A percentile compares a stretch with the other conserved stretches of the same genome.
These are phyloP conservation scores for Drosophila borealis DNA, from an alignment of 2,888 invertebrate genomes.

Conservation along the genomic window DNA sequence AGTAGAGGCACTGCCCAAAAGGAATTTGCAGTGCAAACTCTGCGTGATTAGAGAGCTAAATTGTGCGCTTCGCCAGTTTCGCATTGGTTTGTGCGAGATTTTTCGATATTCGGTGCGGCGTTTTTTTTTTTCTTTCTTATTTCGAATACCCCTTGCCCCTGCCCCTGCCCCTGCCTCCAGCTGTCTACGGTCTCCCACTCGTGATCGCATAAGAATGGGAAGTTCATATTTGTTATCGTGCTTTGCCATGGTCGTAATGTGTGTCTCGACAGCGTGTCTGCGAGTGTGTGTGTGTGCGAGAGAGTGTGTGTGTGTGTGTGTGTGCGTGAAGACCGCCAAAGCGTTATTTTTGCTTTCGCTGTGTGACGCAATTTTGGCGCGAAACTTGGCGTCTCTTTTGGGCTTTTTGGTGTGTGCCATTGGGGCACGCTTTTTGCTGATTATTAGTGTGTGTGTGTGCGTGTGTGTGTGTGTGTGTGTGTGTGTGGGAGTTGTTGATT, in stretches of 20 bases:
- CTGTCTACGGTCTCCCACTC: constrained; percentile 60
- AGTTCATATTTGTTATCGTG: constrained; percentile 73
- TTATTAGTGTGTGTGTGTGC: constrained; percentile 6
- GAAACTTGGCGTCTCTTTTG: constrained; percentile 75
- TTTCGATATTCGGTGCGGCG: constrained; percentile 41
- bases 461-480: constrained; percentile 1
- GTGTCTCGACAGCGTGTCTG: constrained; percentile 41
- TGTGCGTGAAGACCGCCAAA: constrained; percentile 62
- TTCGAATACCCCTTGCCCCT: not conserved
- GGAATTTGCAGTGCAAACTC: constrained; percentile 71
- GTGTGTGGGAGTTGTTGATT: constrained; percentile 4
- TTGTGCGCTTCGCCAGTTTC: constrained; percentile 59
- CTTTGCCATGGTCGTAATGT: constrained; percentile 70
- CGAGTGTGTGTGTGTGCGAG: constrained; percentile 19
- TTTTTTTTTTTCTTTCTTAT: constrained; percentile 5
- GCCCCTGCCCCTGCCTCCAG: constrained; percentile 13
- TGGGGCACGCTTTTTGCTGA: constrained; percentile 48
- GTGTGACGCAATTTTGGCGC: constrained; percentile 79
- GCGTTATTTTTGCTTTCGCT: constrained; percentile 37
- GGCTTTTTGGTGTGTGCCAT: constrained; percentile 62
- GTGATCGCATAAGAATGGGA: constrained; percentile 60
- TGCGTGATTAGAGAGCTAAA: constrained; percentile 79
- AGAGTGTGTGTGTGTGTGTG: constrained; percentile 16
- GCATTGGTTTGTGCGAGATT: constrained; percentile 39
- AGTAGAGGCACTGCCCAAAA: constrained; percentile 33